A percentile compares a stretch with the other conserved stretches of the same genome.
phyloP scores from a whole-genome alignment of 1,140 invertebrate genomes.

The Sitophilus oryzae region DNA sequence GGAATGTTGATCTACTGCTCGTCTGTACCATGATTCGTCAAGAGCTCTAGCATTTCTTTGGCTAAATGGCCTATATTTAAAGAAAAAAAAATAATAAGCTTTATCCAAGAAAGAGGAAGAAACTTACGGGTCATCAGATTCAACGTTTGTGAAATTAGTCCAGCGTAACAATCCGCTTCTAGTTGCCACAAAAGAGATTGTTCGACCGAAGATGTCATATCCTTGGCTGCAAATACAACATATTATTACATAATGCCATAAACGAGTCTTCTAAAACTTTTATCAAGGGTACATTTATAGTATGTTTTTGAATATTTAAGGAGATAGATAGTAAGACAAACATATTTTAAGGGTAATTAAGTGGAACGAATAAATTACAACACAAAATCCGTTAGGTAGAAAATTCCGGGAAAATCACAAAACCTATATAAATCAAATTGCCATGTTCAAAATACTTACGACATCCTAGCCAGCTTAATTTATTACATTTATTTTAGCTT shows the following conservation, averaged over 20 bases:
- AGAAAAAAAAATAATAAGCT: neutral
- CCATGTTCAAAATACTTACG: too few species aligned
- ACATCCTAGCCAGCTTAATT: too few species aligned
- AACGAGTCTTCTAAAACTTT: neutral
- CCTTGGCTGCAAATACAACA: constrained; percentile 65
- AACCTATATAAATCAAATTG: too few species aligned
- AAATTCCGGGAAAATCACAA: too few species aligned
- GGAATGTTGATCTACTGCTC: constrained; percentile 84
- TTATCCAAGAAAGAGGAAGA: neutral
- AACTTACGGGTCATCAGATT: constrained; percentile 58
- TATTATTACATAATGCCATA: constrained; percentile 14
- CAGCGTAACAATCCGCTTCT: constrained; percentile 81
- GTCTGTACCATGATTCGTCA: constrained; percentile 86
- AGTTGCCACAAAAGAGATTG: constrained; percentile 80
- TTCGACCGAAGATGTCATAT: constrained; percentile 78
- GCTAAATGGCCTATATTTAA: constrained; percentile 67
- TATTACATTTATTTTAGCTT: too few species aligned
- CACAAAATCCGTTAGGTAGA: too few species aligned
- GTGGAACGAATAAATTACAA: neutral
- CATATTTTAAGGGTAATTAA: neutral
- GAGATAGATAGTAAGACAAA: neutral
- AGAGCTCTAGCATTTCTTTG: constrained; percentile 75
- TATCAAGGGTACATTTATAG: neutral
- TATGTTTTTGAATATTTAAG: too few species aligned
- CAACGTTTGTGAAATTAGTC: constrained; percentile 53